A percentile compares a stretch with the other conserved stretches of the same genome.
Evolutionary conservation across 2,797 vertebrate genomes (phyloP).

Genomic region (Paedocypris micromegethes): DNA sequence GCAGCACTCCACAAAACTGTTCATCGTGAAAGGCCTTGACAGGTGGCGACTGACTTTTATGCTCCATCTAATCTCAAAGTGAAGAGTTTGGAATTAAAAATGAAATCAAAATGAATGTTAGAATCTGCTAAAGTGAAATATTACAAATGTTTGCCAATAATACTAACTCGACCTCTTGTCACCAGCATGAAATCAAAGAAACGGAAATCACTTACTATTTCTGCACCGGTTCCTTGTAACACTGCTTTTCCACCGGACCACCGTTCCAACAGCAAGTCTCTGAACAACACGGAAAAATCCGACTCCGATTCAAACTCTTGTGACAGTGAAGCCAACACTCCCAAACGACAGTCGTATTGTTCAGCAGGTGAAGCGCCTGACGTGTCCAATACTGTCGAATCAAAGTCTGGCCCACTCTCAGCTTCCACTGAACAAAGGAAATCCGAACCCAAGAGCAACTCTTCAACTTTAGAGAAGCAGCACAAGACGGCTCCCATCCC

Average conservation of each 20-base stretch:
- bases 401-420: neutral
- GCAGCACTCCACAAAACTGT: constrained; percentile 87
- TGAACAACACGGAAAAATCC: constrained; percentile 47
- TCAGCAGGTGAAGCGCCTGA: constrained; percentile 29
- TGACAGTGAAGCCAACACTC: constrained; percentile 55
- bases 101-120: neutral
- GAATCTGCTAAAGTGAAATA: neutral
- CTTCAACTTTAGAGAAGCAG: too few relatives aligned
- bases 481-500: constrained; percentile 35
- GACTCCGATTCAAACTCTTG: constrained; percentile 59
- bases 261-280: constrained; percentile 48
- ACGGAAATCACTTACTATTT: constrained; percentile 82
- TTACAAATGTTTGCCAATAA: neutral
- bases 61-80: neutral
- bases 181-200: constrained; percentile 64
- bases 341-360: constrained; percentile 57
- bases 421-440: constrained; percentile 11
- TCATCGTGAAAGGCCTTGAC: constrained; percentile 83
- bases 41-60: constrained; percentile 63
- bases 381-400: too few relatives aligned
- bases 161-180: neutral
- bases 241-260: constrained; percentile 65
- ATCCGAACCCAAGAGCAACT: too few relatives aligned
- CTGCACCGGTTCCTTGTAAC: constrained; percentile 79
- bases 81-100: neutral